Percentiles rank a stretch among this genome's conserved stretches.
Conservation (phyloP, 2,797 vertebrate species). For the Monodelphis domestica region DNA sequence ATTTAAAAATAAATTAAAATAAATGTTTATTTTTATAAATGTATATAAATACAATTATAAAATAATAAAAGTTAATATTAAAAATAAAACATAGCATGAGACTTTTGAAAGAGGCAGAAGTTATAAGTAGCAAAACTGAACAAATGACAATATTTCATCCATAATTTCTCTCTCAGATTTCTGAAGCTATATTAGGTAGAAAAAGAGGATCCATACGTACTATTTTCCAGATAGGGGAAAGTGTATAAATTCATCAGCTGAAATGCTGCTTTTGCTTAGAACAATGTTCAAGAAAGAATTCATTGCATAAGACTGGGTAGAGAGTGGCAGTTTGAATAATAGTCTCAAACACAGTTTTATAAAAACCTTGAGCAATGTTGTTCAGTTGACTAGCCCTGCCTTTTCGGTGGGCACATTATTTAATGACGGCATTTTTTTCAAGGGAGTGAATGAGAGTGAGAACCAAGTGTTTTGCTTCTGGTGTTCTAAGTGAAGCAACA, state of each 20-base stretch:
- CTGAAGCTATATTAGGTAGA: not conserved
- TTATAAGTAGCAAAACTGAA: not conserved
- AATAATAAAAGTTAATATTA: not conserved
- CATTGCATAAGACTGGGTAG: not conserved
- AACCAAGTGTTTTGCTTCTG: not conserved
- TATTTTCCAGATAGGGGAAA: not conserved
- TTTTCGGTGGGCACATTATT: not conserved
- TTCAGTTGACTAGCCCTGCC: not conserved
- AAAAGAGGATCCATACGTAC: not conserved
- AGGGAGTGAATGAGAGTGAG: not conserved
- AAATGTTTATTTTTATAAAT: not conserved
- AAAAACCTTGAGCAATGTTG: not conserved
- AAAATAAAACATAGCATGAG: not conserved
- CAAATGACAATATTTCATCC: not conserved
- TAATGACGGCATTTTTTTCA: not conserved
- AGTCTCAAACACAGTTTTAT: not conserved
- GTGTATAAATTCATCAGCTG: not conserved
- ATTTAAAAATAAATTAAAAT: not conserved
- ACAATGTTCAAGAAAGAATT: not conserved
- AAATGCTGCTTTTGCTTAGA: not conserved
- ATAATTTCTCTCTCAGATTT: not conserved
- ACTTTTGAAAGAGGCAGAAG: not conserved
- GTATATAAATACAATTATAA: not conserved
- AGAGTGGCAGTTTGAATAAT: not conserved
- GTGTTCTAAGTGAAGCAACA: not conserved